Evolutionary conservation across 2,797 vertebrate species (phyloP).

Genomic region (Lutjanus campechanus): DNA sequence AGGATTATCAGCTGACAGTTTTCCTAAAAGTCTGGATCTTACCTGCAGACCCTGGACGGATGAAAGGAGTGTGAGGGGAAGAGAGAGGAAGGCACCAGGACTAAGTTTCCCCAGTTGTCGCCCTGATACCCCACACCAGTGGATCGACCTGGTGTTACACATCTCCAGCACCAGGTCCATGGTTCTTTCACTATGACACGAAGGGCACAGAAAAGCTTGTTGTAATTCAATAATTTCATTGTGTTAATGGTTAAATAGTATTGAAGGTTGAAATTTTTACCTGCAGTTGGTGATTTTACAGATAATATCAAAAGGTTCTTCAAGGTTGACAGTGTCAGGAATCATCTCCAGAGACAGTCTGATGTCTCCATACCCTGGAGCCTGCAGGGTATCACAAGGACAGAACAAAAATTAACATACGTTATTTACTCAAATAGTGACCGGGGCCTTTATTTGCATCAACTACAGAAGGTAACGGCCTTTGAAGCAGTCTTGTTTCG

Average conservation of each 20-base stretch:
- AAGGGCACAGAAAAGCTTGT: neutral
- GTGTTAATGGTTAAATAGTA: neutral
- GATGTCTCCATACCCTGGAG: slow-evolving; percentile 97
- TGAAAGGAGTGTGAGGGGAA: slow-evolving; percentile 93
- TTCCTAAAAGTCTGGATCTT: slow-evolving; percentile 24
- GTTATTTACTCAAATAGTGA: too few species aligned
- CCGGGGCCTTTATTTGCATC: too few species aligned
- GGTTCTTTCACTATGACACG: slow-evolving; percentile 92
- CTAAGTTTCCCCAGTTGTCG: slow-evolving; percentile 95
- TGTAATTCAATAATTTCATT: neutral
- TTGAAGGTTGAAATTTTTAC: slow-evolving; percentile 74
- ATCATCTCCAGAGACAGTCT: slow-evolving; percentile 95
- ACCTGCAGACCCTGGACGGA: slow-evolving; percentile 98
- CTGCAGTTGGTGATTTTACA: slow-evolving; percentile 99
- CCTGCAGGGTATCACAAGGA: slow-evolving; percentile 78
- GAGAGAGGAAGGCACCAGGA: slow-evolving; percentile 92
- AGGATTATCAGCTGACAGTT: neutral
- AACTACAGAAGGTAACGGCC: too few species aligned
- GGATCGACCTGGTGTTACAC: slow-evolving; percentile 95
- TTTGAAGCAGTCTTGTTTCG: too few species aligned
- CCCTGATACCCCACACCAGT: slow-evolving; percentile 98
- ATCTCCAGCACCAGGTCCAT: slow-evolving; percentile 99
- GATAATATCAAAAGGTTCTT: slow-evolving; percentile 96
- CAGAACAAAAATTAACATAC: neutral
- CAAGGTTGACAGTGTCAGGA: slow-evolving; percentile 96